A percentile compares a stretch with the other conserved stretches of the same genome.
These are phyloP conservation scores for Microtus pennsylvanicus DNA, from an alignment of 2,113 vertebrate species.

Conservation along the genomic window DNA sequence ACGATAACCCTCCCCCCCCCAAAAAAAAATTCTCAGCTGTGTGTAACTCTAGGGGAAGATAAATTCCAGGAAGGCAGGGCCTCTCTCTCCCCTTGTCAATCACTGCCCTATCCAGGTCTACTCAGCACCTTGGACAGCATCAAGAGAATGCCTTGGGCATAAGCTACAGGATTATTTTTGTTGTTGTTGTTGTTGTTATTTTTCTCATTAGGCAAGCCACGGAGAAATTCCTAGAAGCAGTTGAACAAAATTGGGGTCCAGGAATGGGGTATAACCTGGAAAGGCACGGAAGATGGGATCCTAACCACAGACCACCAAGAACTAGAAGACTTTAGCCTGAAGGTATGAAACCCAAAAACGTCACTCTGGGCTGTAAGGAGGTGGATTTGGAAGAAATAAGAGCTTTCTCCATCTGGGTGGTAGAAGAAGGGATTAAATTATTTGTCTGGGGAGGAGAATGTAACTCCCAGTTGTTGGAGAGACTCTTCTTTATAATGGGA, in stretches of 20 bases:
- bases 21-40: background rate
- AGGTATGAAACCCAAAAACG: background rate
- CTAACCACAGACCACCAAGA: background rate
- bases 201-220: background rate
- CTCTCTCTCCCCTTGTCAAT: background rate
- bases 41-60: no score
- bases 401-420: background rate
- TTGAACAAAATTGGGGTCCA: background rate
- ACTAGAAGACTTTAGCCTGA: background rate
- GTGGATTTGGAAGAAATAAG: background rate
- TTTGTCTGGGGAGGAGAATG: background rate
- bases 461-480: background rate
- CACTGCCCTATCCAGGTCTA: no score
- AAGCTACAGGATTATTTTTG: background rate
- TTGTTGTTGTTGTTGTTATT: background rate
- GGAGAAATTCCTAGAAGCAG: background rate
- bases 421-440: fast-evolving
- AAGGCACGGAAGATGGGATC: background rate
- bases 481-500: background rate
- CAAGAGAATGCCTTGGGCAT: background rate
- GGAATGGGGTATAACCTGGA: background rate
- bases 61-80: fast-evolving
- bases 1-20: no score
- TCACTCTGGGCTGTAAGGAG: background rate
- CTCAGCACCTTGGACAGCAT: background rate